A percentile compares a stretch with the other conserved stretches of the same genome.
These are phyloP conservation scores for Epinephelus malabaricus DNA, from an alignment of 2,797 vertebrate genomes.

Conservation along the genomic window DNA sequence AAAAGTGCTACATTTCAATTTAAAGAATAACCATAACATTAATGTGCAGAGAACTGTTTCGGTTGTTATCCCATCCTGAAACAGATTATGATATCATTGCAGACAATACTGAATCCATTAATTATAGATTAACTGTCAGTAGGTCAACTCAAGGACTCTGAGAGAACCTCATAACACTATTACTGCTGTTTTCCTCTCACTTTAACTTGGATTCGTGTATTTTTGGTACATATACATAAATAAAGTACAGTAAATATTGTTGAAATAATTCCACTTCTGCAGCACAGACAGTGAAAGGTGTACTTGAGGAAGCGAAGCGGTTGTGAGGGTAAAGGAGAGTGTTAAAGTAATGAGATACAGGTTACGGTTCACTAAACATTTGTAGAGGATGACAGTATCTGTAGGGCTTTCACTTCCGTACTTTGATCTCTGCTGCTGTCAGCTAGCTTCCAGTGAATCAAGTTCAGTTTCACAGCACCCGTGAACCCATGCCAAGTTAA, in stretches of 20 bases:
- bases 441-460: conserved; percentile 73
- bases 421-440: conserved; percentile 84
- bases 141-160: conserved; percentile 25
- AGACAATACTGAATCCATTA: conserved; percentile 19
- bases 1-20: conserved; percentile 17
- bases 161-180: neutral
- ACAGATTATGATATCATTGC: conserved; percentile 29
- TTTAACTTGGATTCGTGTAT: neutral
- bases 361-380: conserved; percentile 80
- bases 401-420: conserved; percentile 73
- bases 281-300: conserved; percentile 22
- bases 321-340: conserved; percentile 58
- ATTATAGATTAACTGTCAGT: conserved; percentile 36
- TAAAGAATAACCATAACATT: conserved; percentile 18
- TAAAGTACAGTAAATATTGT: neutral
- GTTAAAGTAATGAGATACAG: conserved; percentile 77
- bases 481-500: conserved; percentile 67
- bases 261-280: conserved; percentile 21
- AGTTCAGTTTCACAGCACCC: conserved; percentile 68
- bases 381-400: conserved; percentile 82
- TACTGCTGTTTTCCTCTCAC: neutral
- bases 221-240: neutral
- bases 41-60: conserved; percentile 1
- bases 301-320: conserved; percentile 46
- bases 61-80: conserved; percentile 20